Percentiles rank a stretch among this genome's conserved stretches.
phyloP scores from a whole-genome alignment of 2,797 vertebrate species.

The Sebastes minor region DNA sequence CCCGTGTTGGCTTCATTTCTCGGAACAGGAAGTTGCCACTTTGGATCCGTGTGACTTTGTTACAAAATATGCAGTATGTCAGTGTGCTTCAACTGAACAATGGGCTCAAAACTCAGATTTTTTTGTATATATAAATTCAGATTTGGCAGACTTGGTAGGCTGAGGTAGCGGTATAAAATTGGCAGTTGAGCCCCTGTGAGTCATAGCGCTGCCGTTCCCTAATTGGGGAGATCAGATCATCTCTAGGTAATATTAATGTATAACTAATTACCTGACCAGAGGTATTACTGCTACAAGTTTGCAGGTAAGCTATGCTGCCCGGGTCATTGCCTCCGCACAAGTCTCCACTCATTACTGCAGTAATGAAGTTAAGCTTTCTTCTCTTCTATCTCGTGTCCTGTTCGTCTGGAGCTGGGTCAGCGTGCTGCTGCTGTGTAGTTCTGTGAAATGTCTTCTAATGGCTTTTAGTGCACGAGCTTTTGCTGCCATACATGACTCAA shows the following conservation, averaged over 20 bases:
- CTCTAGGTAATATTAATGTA: slow-evolving; percentile 74
- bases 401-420: slow-evolving; percentile 43
- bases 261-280: slow-evolving; percentile 82
- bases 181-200: slow-evolving; percentile 49
- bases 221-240: slow-evolving; percentile 79
- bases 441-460: slow-evolving; percentile 41
- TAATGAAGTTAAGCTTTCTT: slow-evolving; percentile 74
- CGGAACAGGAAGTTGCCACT: too few relatives aligned
- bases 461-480: slow-evolving; percentile 5
- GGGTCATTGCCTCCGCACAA: slow-evolving; percentile 69
- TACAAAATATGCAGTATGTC: not conserved
- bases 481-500: slow-evolving; percentile 15
- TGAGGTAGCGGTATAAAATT: slow-evolving; percentile 13
- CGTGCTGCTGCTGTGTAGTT: slow-evolving; percentile 29
- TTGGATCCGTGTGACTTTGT: not conserved
- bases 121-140: not conserved
- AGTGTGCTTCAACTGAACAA: not conserved
- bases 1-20: too few relatives aligned
- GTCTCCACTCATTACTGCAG: slow-evolving; percentile 69
- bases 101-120: not conserved
- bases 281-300: slow-evolving; percentile 75
- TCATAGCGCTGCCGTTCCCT: slow-evolving; percentile 49
- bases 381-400: slow-evolving; percentile 30
- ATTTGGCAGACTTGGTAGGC: slow-evolving; percentile 7
- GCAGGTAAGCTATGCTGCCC: slow-evolving; percentile 73